These are phyloP conservation scores for Chamaea fasciata DNA, from an alignment of 2,113 vertebrate genomes.

Conservation along the genomic window DNA sequence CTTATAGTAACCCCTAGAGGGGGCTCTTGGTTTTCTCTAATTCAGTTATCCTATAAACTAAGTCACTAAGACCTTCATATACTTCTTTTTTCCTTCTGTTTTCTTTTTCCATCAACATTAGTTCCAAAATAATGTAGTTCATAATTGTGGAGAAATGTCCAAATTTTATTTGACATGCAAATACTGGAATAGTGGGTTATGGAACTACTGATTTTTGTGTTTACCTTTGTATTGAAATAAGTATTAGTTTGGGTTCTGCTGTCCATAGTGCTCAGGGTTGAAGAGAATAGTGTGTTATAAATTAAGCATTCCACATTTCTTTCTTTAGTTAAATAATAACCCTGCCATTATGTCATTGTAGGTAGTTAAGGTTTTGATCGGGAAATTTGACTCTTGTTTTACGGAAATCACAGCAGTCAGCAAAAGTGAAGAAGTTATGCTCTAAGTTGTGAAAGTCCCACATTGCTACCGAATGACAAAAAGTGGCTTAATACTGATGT, in stretches of 20 bases:
- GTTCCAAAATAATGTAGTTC: neutral
- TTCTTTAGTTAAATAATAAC: neutral
- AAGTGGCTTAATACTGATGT: neutral
- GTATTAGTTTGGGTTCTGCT: neutral
- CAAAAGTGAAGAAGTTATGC: neutral
- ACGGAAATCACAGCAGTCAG: neutral
- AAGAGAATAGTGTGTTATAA: neutral
- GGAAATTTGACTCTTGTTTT: neutral
- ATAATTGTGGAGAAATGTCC: neutral
- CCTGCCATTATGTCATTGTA: neutral
- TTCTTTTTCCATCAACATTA: neutral
- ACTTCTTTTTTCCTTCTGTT: neutral
- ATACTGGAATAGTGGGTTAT: neutral
- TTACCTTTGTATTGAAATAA: neutral
- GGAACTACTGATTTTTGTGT: neutral
- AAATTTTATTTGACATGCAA: neutral
- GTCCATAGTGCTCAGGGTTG: neutral
- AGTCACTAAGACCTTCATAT: neutral
- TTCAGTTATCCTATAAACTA: neutral
- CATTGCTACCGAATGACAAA: neutral
- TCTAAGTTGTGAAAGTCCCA: neutral
- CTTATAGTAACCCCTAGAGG: conserved; percentile 61
- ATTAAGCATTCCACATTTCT: neutral
- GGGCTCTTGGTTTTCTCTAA: conserved; percentile 54
- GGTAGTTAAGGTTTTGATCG: neutral